Base-by-base conservation (phyloP, 1,140 invertebrate genomes). In the Euwallacea fornicatus region DNA sequence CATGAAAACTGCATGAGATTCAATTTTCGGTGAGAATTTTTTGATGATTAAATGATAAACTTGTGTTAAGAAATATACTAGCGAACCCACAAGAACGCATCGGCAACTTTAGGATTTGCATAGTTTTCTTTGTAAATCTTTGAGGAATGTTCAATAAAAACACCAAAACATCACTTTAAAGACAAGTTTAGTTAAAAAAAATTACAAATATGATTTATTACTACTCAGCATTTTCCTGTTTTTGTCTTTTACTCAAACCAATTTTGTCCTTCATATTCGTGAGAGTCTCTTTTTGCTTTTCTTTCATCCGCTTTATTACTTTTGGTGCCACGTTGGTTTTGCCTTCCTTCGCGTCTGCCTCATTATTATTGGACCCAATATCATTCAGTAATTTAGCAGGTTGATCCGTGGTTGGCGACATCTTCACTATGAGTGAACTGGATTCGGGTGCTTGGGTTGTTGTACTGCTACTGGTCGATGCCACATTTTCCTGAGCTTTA, bases 201-300 rank as follows among this genome's bases (percentile, higher is more conserved):
- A 50, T 6, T 50, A 50, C 46, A 50, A 50, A 50, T 11, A 50
- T 50, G 9, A 50, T 6, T 50, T 50, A 50, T 10, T 50, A 2
- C 2, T 50, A 4, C 7, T 50, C 46, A 10, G 13, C 9, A 50
- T 50, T 50, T 2, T 50, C 46, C 9, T 10, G 11, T 61, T 42
- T 42, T 43, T 43, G 7, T 16, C 8, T 42, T 7, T 61, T 61
- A 21, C 42, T 56, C 11, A 58, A 2, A 33, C 21, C 4, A 61
- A 63, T 47, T 63, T 63, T 63, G 21, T 63, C 44, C 11, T 47
- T 63, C 2, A 63, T 63, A 16, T 63, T 63, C 13, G 46, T 46
- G 2, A 63, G 43, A 8, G 44, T 21, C 47, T 63, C 61, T 21
- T 63, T 63, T 11, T 50, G 42, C 13, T 63, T 63, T 11, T 63